Base-by-base conservation (phyloP, 2,113 vertebrate genomes). In the Nibea coibor region DNA sequence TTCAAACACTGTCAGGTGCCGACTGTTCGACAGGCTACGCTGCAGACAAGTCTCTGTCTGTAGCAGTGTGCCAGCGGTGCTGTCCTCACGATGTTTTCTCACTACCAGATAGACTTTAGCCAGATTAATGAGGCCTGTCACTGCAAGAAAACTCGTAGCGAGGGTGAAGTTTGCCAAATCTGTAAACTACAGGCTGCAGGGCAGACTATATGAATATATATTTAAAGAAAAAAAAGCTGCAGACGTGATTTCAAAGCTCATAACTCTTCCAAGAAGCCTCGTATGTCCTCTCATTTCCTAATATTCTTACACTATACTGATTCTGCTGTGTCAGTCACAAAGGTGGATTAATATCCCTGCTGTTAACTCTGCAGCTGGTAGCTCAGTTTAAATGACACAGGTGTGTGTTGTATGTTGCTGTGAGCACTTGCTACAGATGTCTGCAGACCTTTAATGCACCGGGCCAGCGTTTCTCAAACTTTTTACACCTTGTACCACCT, bases 1-100 rank as follows among this genome's bases (percentile, higher is more conserved):
- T 71, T 82, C 85, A 78, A 61, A 61, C 48, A 20, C 72, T 16
- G n/a, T 56, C 80, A 76, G 80, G 65, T 57, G 70, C 66, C 10
- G 24, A 83, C 61, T 35, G 66, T 47, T 28, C n/a, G 81, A 87
- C 73, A 50, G 35, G 63, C 75, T 39, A 19, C 51, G 26, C 0
- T 16, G 20, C 69, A 77, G 51, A 53, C 50, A 8, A 20, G 12
- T 28, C 42, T 26, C 35, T 58, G 61, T 61, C 39, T 1, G 59
- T 24, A 10, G 8, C n/a, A n/a, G 64, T 10, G 20, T 6, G 14
- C 20, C 63, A 20, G 56, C 17, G 15, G n/a, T 0, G 1, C 39
- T 22, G 69, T 20, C 50, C 48, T 68, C 15, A 48, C 15, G 16
- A 12, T 35, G 19, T 47, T 26, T 26, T 26, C 47, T 53, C 19